Base-by-base conservation (phyloP, 2,797 vertebrate species). In the Nyctalus aviator region DNA sequence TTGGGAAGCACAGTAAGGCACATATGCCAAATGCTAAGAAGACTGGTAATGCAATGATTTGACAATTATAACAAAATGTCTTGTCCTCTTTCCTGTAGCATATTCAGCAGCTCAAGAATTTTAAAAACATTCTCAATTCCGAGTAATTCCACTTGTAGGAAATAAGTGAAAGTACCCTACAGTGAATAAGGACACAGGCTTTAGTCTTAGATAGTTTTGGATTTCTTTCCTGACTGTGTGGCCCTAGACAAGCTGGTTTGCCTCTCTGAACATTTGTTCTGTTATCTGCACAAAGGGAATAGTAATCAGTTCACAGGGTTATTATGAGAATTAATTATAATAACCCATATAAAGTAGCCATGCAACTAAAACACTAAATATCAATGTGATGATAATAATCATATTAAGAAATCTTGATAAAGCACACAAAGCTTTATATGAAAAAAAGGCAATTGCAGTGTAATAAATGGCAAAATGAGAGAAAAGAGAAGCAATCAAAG, bases 121-220 rank as follows among this genome's bases (percentile, higher is more conserved):
- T 66, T 73, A 59, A 35, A 78, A 23, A 32, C 14, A 30, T 57
- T 89, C 23, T 72, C 41, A 75, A 35, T 64, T 71, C 37, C 76
- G 5, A 75, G 44, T 76, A 66, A 93, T 90, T 41, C 8, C 5
- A 92, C 64, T 59, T 85, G 5, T 8, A 11, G 12, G 6, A 85
- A 95, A 94, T 71, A 93, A 91, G 44, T 69, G 53, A 78, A 72
- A 91, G n/a, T 15, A 79, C 0, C 50, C 25, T 35, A 41, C 32
- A 66, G 41, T 23, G 9, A 6, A 53, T 46, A 81, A 88, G 21
- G 21, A 27, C 4, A 14, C 14, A 84, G 20, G 30, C 27, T 78
- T 85, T 84, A 25, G 23, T n/a, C 10, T 88, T 32, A 15, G 41
- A 41, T 59, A 23, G 21, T 78, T 94, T 71, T 10, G n/a, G 2